Base-by-base conservation (phyloP, 1,140 invertebrate genomes). In the Drosophila takahashii region DNA sequence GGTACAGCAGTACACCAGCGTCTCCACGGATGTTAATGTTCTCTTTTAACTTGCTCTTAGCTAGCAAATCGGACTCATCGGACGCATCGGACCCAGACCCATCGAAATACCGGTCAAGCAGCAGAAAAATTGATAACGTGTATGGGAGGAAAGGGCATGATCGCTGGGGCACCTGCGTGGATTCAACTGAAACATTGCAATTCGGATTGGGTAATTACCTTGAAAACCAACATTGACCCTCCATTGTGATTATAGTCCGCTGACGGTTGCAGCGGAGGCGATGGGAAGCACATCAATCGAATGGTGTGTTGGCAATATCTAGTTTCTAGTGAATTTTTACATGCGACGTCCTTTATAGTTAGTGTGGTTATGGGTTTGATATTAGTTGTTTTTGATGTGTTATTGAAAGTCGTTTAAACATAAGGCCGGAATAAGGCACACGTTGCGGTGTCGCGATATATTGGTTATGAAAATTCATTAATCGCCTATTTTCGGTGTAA, bases 401-500 rank as follows among this genome's bases (percentile, higher is more conserved):
- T 78, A 75, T 78, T 78, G 58, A 75, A 81, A 81, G 57, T 78
- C 61, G 71, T 80, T 79, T 80, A 66, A 89, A 89, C 80, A 80
- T 84, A 89, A 89, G 84, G 85, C 85, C 85, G 61, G 80, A 80
- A 76, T 90, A 90, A 90, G 85, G 85, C 85, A 90, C 85, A 79
- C 74, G 78, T 81, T 90, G 48, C 78, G 56, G 37, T 72, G 53
- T 74, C 39, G 69, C 61, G 69, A 73, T 59, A 37, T 66, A 59
- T 75, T 62, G 44, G 36, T 39, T 62, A 39, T 58, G 18, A 22
- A 66, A 18, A 26, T 47, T 48, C 65, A 70, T 56, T 64, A 39
- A 22, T 64, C 18, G 18, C 50, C 48, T n/a, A 56, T 69, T 54
- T 54, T 66, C 39, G 53, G 39, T 60, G 34, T 60, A 36, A 77